Evolutionary conservation across 1,140 invertebrate species (phyloP).

Genomic region (Lucilia cuprina): DNA sequence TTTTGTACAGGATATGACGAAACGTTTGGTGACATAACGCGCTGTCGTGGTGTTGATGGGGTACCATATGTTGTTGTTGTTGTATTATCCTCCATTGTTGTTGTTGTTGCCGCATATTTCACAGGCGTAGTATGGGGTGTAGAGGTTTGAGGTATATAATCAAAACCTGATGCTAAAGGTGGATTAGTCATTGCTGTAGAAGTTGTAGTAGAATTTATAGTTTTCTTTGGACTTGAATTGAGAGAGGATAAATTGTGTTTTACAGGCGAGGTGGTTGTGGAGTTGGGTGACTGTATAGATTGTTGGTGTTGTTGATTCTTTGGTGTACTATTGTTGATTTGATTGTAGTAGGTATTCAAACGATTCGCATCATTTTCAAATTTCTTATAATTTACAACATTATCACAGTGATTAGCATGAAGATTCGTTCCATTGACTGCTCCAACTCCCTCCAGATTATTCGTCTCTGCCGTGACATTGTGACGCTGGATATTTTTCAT

Average conservation of each 20-base stretch:
- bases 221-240: conserved; percentile 51
- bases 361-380: conserved; percentile 61
- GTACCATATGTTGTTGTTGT: neutral
- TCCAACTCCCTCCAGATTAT: conserved; percentile 45
- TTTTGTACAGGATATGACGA: conserved; percentile 10
- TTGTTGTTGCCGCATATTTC: neutral
- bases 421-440: no score
- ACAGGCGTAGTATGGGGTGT: conserved; percentile 19
- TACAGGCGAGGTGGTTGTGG: conserved; percentile 7
- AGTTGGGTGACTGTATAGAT: conserved; percentile 28
- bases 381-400: conserved; percentile 53
- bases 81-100: neutral
- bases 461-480: neutral
- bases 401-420: conserved; percentile 10
- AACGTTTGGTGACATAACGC: neutral
- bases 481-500: conserved; percentile 58
- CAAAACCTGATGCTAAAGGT: conserved; percentile 39
- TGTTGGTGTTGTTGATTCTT: conserved; percentile 44
- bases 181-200: no score
- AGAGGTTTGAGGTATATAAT: conserved; percentile 41
- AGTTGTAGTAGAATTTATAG: conserved; percentile 42
- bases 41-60: neutral
- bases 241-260: conserved; percentile 41
- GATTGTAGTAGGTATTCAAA: conserved; percentile 57
- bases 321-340: conserved; percentile 42